Base-by-base conservation (phyloP, 2,888 invertebrate genomes). In the Spodoptera picta region DNA sequence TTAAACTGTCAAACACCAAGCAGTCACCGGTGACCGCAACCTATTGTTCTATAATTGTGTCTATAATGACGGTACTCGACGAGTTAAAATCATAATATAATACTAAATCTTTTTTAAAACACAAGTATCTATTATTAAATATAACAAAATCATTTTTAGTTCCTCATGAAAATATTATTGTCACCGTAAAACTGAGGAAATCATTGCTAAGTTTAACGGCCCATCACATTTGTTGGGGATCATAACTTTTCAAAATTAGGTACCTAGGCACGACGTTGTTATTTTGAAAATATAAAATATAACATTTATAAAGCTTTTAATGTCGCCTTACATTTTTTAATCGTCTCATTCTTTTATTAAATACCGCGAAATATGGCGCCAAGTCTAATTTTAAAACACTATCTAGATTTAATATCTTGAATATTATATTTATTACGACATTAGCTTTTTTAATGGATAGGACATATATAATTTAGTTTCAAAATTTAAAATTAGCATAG, bases 191-290 rank as follows among this genome's bases (percentile, higher is more conserved):
- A 73, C 14, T 48, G 46, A 48, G 56, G 60, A 60, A 53, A 36
- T 50, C 50, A 12, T 27, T n/a, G 31, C 52, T 43, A 45, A 68
- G 48, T 65, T 73, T 74, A 63, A 77, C 45, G 31, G 41, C 53
- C 68, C 53, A 59, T 73, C 69, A 60, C 57, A 47, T 69, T 69
- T 65, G 62, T 61, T 54, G 27, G 45, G 10, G 19, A 24, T 57
- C 64, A 65, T 69, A 74, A 66, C 70, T 65, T 36, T 9, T 36
- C 36, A 36, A 36, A 36, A 36, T 36, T 36, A 36, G 36, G 4
- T 36, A 36, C 36, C 31, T 27, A 65, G 14, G 42, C 43, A 51
- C 63, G 63, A 60, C 24, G 42, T 65, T 31, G 23, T 42, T 51
- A 75, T 54, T 51, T 46, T 44, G 2, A 5, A 36, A 36, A 36